Conservation (phyloP, 2,888 invertebrate genomes). For the Yponomeuta sedellus region DNA sequence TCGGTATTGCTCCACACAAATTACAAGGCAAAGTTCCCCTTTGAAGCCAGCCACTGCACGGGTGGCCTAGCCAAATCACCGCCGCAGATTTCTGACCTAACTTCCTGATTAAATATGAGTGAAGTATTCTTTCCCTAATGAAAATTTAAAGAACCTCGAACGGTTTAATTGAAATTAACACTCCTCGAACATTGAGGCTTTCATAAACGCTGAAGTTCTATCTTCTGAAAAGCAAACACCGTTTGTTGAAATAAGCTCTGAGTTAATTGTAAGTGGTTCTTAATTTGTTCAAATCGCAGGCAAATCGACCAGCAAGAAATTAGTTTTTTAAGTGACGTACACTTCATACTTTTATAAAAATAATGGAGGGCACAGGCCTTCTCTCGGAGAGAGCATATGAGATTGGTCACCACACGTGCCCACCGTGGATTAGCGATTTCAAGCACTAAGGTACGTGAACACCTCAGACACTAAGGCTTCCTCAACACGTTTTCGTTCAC, state of each 20-base stretch:
- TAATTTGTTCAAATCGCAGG: neutral
- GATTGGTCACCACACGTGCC: too few species aligned
- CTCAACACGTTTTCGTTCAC: too few species aligned
- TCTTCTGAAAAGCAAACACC: neutral
- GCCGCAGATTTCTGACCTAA: neutral
- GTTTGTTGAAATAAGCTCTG: neutral
- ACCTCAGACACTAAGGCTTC: too few species aligned
- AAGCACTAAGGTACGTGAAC: too few species aligned
- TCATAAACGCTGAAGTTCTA: neutral
- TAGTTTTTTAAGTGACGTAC: too few species aligned
- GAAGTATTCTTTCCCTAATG: too few species aligned
- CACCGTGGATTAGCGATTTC: too few species aligned
- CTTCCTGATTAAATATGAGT: neutral
- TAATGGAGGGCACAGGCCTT: too few species aligned
- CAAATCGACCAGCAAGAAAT: too few species aligned
- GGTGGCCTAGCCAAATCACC: neutral
- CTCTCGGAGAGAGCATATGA: too few species aligned
- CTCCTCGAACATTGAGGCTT: neutral
- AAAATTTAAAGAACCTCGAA: too few species aligned
- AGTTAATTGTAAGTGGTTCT: neutral
- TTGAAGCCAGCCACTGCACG: slow-evolving; percentile 9
- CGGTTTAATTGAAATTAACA: neutral
- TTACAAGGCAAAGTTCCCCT: slow-evolving; percentile 13
- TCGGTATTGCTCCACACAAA: slow-evolving; percentile 12
- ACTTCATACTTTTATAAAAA: too few species aligned